Conservation (phyloP, 1,140 invertebrate species). For the Apis mellifera region Amel_HAv3.1 CM009942.2:7704001-7704500, state of each 20-base stretch:
- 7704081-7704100: conserved; percentile 75
- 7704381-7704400: conserved; percentile 42
- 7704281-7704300: conserved; percentile 55
- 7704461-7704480: conserved; percentile 19
- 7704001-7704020: not conserved
- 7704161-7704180: conserved; percentile 13
- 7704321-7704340: conserved; percentile 16
- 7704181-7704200: conserved; percentile 29
- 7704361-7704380: conserved; percentile 35
- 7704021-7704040: conserved; percentile 70
- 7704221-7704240: conserved; percentile 21
- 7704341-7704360: conserved; percentile 29
- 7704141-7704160: not conserved
- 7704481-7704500: not conserved
- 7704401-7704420: conserved; percentile 36
- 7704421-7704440: conserved; percentile 44
- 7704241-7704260: conserved; percentile 40
- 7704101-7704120: conserved; percentile 60
- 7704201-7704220: conserved; percentile 1
- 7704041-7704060: conserved; percentile 70
- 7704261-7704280: conserved; percentile 48
- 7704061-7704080: conserved; percentile 70
- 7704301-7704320: conserved; percentile 32
- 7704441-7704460: conserved; percentile 37
- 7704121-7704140: conserved; percentile 24